Percentiles rank a stretch among this genome's conserved stretches.
Conservation (phyloP, 2,888 invertebrate genomes). For the Drosophila tripunctata region DNA sequence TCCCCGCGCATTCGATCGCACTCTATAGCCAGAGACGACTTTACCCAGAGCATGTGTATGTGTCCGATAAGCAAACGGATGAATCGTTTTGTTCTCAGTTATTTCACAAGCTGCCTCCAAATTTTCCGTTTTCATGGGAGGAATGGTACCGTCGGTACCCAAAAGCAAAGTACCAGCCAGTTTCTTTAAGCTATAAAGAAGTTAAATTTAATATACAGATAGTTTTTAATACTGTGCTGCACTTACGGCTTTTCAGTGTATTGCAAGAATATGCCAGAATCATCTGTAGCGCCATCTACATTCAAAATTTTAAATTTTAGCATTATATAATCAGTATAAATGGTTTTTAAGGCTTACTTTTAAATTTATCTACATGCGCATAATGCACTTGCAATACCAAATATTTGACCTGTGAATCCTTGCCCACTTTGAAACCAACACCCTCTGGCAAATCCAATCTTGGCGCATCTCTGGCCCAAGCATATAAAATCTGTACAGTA, state of each 20-base stretch:
- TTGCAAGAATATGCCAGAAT: slow-evolving; percentile 92
- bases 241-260: slow-evolving; percentile 90
- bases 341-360: slow-evolving; percentile 84
- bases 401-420: slow-evolving; percentile 92
- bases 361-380: slow-evolving; percentile 87
- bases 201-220: background rate
- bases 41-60: slow-evolving; percentile 96
- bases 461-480: slow-evolving; percentile 97
- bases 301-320: no score
- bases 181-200: slow-evolving; percentile 89
- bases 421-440: slow-evolving; percentile 97
- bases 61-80: slow-evolving; percentile 97
- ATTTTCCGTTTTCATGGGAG: slow-evolving; percentile 88
- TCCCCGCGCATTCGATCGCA: slow-evolving; percentile 86
- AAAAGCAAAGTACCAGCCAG: slow-evolving; percentile 96
- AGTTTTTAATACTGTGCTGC: no score
- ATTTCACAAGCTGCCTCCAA: slow-evolving; percentile 97
- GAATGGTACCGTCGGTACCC: slow-evolving; percentile 93
- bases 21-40: slow-evolving; percentile 93
- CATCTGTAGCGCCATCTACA: slow-evolving; percentile 92
- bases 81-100: slow-evolving; percentile 91
- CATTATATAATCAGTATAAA: no score
- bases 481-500: slow-evolving; percentile 91
- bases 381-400: slow-evolving; percentile 98
- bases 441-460: slow-evolving; percentile 91